A percentile compares a stretch with the other conserved stretches of the same genome.
Evolutionary conservation across 2,888 invertebrate genomes (phyloP).

Genomic region (Ophraella communa): DNA sequence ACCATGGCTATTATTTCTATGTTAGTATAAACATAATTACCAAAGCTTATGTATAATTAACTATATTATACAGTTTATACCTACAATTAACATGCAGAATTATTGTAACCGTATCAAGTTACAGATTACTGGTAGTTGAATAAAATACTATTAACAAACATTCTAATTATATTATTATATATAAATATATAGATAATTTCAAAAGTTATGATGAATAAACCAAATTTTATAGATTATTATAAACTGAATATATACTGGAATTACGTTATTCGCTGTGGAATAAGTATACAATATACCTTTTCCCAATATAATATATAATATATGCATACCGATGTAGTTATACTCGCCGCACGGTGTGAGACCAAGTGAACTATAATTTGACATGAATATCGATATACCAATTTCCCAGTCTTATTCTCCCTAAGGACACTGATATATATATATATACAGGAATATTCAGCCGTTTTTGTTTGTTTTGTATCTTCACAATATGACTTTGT

Average conservation of each 20-base stretch:
- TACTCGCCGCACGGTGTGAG: background rate
- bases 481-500: background rate
- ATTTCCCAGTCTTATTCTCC: conserved; percentile 25
- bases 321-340: background rate
- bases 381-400: conserved; percentile 28
- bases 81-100: no score
- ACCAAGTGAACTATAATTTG: conserved; percentile 24
- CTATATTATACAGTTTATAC: no score
- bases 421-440: conserved; percentile 16
- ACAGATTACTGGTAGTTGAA: no score
- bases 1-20: no score
- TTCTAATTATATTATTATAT: no score
- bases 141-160: no score
- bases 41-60: no score
- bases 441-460: conserved; percentile 13
- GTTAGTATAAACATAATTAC: no score
- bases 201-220: background rate
- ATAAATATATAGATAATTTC: no score
- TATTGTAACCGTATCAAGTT: no score
- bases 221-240: background rate
- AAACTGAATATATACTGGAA: background rate
- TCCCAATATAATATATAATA: background rate
- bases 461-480: background rate
- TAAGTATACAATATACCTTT: conserved; percentile 3
- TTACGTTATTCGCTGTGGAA: background rate